A percentile compares a stretch with the other conserved stretches of the same genome.
Conservation (phyloP, 2,888 invertebrate genomes). For the Agrotis puta region DNA sequence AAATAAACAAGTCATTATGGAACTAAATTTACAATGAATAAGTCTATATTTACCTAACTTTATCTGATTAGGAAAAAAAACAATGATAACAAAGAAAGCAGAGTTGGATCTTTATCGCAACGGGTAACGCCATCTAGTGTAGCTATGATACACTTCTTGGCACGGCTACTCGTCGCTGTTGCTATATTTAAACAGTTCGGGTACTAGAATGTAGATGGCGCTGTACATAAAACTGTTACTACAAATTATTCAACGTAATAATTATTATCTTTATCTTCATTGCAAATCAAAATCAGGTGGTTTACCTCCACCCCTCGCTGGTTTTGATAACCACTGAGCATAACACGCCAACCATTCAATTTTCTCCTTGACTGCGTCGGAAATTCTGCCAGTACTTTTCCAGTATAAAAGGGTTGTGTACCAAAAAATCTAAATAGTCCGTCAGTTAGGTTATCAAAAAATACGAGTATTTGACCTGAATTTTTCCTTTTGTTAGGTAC, state of each 20-base stretch:
- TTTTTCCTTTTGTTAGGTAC: no score
- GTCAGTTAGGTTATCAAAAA: no score
- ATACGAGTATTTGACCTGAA: no score
- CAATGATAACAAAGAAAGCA: constrained; percentile 25
- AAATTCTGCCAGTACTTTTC: background rate
- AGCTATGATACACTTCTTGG: background rate
- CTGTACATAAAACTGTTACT: background rate
- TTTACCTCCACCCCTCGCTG: background rate
- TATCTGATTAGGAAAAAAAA: constrained; percentile 22
- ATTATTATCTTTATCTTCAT: background rate
- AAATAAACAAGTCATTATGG: background rate
- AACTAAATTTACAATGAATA: background rate
- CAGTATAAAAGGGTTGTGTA: no score
- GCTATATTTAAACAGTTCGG: constrained; percentile 1
- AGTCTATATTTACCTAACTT: background rate
- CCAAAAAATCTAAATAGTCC: no score
- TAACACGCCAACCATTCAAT: background rate
- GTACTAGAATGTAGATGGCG: constrained; percentile 38
- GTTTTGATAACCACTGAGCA: background rate
- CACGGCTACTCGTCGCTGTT: no score
- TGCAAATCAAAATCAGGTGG: background rate
- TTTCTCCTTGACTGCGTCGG: background rate
- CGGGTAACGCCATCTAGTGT: constrained; percentile 39
- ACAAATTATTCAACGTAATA: background rate
- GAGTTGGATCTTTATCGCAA: background rate